Conservation (phyloP, 2,113 vertebrate species). For the Podarcis muralis region DNA sequence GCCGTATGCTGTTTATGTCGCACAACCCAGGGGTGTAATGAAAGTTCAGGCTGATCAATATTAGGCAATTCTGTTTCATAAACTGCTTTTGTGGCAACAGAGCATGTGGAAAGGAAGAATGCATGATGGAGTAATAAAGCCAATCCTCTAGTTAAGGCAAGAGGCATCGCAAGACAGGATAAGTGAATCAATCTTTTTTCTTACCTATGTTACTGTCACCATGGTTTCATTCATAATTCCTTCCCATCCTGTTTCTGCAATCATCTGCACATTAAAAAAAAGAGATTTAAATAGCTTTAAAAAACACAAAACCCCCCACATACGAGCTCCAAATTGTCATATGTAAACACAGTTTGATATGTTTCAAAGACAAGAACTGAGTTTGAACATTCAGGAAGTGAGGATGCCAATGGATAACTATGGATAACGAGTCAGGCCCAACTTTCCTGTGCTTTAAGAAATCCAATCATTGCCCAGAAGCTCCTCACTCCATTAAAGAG, state of each 20-base stretch:
- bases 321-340: too few species aligned
- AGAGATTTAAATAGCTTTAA: background rate
- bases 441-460: too few species aligned
- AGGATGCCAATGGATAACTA: too few species aligned
- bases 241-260: background rate
- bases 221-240: background rate
- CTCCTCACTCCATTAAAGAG: too few species aligned
- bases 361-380: too few species aligned
- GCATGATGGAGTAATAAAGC: constrained; percentile 17
- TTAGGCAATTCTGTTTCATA: constrained; percentile 23
- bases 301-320: background rate
- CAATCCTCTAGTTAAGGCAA: background rate
- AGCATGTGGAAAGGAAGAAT: constrained; percentile 18
- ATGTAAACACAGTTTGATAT: too few species aligned
- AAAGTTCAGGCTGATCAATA: constrained; percentile 36
- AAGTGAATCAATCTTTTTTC: background rate
- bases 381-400: too few species aligned
- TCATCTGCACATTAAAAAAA: background rate
- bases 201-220: background rate
- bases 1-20: background rate
- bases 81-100: constrained; percentile 38
- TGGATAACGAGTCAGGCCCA: too few species aligned
- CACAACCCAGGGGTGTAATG: background rate
- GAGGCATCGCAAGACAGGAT: background rate
- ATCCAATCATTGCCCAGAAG: too few species aligned